Conservation (phyloP, 2,888 invertebrate genomes). For the Pyrocoelia pectoralis region DNA sequence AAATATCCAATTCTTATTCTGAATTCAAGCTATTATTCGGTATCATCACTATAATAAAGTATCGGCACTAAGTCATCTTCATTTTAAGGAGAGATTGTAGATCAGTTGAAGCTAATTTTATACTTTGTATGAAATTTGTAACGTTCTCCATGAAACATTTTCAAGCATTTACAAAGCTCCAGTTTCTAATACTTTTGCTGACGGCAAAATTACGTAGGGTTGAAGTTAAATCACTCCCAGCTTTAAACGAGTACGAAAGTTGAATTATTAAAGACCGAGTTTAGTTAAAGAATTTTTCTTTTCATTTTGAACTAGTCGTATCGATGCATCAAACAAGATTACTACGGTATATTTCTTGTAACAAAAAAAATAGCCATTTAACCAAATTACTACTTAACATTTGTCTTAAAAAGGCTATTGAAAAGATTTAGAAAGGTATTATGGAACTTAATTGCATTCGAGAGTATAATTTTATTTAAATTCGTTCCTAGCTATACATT, state of each 20-base stretch:
- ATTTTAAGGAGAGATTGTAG: neutral
- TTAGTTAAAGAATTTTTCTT: constrained; percentile 14
- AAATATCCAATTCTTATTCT: no score
- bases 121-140: constrained; percentile 11
- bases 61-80: neutral
- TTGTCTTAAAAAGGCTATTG: no score
- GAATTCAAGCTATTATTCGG: no score
- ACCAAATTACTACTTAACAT: no score
- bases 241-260: constrained; percentile 21
- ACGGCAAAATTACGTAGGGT: constrained; percentile 17
- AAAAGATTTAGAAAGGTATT: no score
- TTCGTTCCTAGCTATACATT: no score
- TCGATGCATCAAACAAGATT: neutral
- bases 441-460: no score
- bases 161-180: constrained; percentile 15
- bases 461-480: no score
- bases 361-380: neutral
- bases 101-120: constrained; percentile 10
- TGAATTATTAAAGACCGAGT: constrained; percentile 18
- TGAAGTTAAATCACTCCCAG: constrained; percentile 19
- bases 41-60: constrained; percentile 16
- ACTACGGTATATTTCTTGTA: neutral
- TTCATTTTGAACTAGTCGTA: neutral
- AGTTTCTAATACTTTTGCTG: constrained; percentile 19
- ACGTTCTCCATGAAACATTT: constrained; percentile 14